Base-by-base conservation (phyloP, 2,113 vertebrate species). In the Eleginops maclovinus region DNA sequence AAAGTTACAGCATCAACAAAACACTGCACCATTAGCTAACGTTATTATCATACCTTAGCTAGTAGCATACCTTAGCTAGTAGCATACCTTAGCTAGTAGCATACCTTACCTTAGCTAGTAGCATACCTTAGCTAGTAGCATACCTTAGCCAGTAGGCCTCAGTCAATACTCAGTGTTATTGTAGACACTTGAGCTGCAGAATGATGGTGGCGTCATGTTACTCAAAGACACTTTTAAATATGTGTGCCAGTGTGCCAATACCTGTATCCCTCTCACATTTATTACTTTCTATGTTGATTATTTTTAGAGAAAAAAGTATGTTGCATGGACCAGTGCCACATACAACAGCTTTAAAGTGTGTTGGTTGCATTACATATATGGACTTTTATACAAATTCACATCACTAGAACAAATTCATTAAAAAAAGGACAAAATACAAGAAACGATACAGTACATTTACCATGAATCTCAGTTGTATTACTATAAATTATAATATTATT, bases 331-430 rank as follows among this genome's bases (percentile, higher is more conserved):
- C 22, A 22, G 19, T 43, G 44, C 44, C 44, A 44, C 61, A 51
- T 66, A 51, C 17, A 44, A 11, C 28, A 65, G n/a, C 11, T 79
- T 62, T 65, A 64, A 43, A 64, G 21, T 3, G 16, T 59, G 14
- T 17, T 43, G 21, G 43, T 65, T 60, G 16, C n/a, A 50, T 50
- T 8, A 4, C 3, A 43, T 7, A 68, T 4, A 60, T 28, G 19
- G 17, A 9, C 63, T n/a, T 56, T 46, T 13, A 14, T 55, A 50
- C 14, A 60, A 59, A 58, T 70, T 14, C 54, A 43, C 26, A 28
- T 14, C 15, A 40, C 21, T 19, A 50, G 24, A 40, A 51, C 44
- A 40, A n/a, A 21, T n/a, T 5, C 10, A 28, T 16, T 9, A 13
- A 49, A 49, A 60, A 28, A 21, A 14, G 5, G 22, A 26, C 10